Conservation (phyloP, 2,888 invertebrate species). For the Himalopsyche anomala region DNA sequence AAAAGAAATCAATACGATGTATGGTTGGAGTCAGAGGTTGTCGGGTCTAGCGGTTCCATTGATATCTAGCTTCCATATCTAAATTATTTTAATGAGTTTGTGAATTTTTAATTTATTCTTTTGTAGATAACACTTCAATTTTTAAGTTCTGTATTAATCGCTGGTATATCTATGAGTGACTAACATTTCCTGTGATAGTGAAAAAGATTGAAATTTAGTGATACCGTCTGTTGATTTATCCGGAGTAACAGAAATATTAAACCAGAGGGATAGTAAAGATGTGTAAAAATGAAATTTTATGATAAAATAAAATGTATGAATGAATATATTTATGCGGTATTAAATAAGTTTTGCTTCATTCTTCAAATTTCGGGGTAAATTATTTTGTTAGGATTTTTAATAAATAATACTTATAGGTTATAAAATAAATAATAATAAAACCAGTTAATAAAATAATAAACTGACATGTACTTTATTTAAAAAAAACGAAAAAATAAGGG, state of each 20-base stretch:
- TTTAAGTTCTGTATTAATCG: conserved; percentile 49
- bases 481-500: too few relatives aligned
- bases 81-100: conserved; percentile 56
- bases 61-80: conserved; percentile 46
- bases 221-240: conserved; percentile 39
- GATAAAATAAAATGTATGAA: too few relatives aligned
- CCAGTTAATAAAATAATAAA: too few relatives aligned
- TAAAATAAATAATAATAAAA: too few relatives aligned
- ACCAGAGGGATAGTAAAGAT: neutral
- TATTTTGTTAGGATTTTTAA: too few relatives aligned
- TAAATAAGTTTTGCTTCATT: too few relatives aligned
- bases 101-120: conserved; percentile 59
- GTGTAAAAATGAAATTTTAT: too few relatives aligned
- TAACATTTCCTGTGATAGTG: conserved; percentile 50
- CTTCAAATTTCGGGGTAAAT: too few relatives aligned
- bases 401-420: too few relatives aligned
- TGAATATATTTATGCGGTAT: too few relatives aligned
- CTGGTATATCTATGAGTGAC: conserved; percentile 48
- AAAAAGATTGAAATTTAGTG: conserved; percentile 47
- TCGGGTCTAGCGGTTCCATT: conserved; percentile 24
- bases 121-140: conserved; percentile 26
- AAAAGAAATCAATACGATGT: conserved; percentile 19
- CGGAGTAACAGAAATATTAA: conserved; percentile 2
- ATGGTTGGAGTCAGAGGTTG: conserved; percentile 14
- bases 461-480: too few relatives aligned